Evolutionary conservation across 1,140 invertebrate species (phyloP), one percentile per base, ranked within the genome.

Genomic region (Eriosoma lanigerum): DNA sequence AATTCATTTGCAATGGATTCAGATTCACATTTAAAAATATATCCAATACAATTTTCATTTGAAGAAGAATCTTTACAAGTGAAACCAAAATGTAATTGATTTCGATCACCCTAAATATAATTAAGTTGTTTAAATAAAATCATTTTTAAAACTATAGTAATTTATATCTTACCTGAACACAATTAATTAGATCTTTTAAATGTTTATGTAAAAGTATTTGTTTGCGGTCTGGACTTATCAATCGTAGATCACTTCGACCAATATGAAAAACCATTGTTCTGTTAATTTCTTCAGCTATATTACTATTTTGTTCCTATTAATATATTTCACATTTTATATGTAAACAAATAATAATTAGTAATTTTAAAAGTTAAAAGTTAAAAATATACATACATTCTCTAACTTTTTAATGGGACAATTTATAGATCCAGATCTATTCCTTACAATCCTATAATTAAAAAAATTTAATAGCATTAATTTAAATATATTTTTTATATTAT

Each of bases 141-240:
- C 17, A 46, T 38, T 50, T 46, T 10, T 24, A 32, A 29, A 38
- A 81, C 0, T 29, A 17, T 21, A 21, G 24, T 50, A 38, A 70
- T 44, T 12, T 56, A 54, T 32, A 58, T 60, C 83, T 83, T 86
- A 91, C 91, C 84, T 94, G 92, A n/a, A 94, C 92, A 83, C 94
- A 96, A 82, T 92, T 94, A 2, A 93, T 92, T 48, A 98, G 92
- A 84, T 98, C 95, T 84, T 91, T 92, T 81, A 97, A 91, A 44
- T 92, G 90, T 83, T 96, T 93, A 84, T 95, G 93, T 3, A 98
- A 88, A 26, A 98, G 88, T 24, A 95, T 91, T 84, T 93, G 92
- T 85, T 98, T 98, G 50, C 93, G 89, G 85, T 98, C 96, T 0
- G 95, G 93, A 84, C 94, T 96, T 80, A 98, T 97, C 0, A 98